These are phyloP conservation scores for Pelvicachromis taeniatus DNA, from an alignment of 2,113 vertebrate species.

Conservation along the genomic window DNA sequence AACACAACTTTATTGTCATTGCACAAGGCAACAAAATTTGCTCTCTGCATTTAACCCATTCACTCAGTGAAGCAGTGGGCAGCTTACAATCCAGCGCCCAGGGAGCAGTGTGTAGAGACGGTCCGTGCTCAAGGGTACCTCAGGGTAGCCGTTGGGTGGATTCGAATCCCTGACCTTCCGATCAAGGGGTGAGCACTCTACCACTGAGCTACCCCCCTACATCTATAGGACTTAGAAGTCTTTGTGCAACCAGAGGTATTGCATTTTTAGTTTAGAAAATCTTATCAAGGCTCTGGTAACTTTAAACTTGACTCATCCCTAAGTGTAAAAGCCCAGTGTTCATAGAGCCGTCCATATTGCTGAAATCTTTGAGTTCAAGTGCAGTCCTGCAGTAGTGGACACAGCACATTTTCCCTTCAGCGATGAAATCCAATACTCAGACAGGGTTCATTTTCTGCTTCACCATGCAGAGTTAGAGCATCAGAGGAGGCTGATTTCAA, in stretches of 20 bases:
- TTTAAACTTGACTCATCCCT: not conserved
- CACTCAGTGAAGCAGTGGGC: no score
- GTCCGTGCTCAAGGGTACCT: no score
- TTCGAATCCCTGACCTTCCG: no score
- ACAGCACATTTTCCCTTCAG: not conserved
- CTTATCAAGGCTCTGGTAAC: not conserved
- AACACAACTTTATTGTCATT: no score
- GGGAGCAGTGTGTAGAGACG: no score
- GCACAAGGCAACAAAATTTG: no score
- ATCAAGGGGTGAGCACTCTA: no score
- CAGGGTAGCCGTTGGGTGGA: no score
- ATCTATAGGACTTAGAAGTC: not conserved
- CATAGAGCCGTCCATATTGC: not conserved
- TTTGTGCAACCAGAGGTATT: not conserved
- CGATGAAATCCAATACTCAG: slow-evolving; percentile 16
- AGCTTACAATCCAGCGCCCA: no score
- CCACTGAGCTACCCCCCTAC: no score
- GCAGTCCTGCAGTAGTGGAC: not conserved
- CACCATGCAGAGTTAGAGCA: not conserved
- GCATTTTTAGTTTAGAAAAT: not conserved
- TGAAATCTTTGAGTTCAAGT: not conserved
- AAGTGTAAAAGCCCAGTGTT: not conserved
- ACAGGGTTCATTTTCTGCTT: slow-evolving; percentile 45
- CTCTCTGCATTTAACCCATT: no score
- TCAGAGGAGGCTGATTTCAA: not conserved